Conservation (phyloP, 2,797 vertebrate genomes). For the Eupleurogrammus muticus region DNA sequence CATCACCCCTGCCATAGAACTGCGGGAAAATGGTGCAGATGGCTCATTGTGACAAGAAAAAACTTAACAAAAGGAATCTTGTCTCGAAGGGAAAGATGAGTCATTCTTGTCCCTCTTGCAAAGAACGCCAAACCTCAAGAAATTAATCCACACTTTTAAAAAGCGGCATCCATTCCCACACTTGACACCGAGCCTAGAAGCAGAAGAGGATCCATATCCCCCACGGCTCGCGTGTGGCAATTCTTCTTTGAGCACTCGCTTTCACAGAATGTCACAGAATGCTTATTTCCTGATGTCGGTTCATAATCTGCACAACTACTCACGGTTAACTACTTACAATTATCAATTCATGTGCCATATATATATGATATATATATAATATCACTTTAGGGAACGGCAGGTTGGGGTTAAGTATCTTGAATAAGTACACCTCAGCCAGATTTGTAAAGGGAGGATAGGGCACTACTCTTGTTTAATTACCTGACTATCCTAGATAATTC, state of each 20-base stretch:
- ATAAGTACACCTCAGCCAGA: slow-evolving; percentile 1
- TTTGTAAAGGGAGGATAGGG: slow-evolving; percentile 14
- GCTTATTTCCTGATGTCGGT: slow-evolving; percentile 25
- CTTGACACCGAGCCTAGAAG: slow-evolving; percentile 32
- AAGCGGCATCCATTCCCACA: slow-evolving; percentile 36
- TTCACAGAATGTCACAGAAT: slow-evolving; percentile 16
- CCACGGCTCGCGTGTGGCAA: slow-evolving; percentile 14
- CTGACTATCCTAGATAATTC: slow-evolving; percentile 16
- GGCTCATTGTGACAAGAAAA: slow-evolving; percentile 39
- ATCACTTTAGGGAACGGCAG: background rate
- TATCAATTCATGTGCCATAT: too few relatives aligned
- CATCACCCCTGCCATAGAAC: slow-evolving; percentile 49
- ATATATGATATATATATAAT: too few relatives aligned
- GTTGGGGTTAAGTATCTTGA: slow-evolving; percentile 8
- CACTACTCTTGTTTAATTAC: slow-evolving; percentile 42
- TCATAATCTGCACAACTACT: slow-evolving; percentile 19
- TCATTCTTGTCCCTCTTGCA: slow-evolving; percentile 14
- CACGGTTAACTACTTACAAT: too few relatives aligned
- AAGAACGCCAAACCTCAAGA: slow-evolving; percentile 15
- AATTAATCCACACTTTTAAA: slow-evolving; percentile 41
- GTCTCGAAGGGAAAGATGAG: slow-evolving; percentile 48
- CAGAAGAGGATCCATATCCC: slow-evolving; percentile 26
- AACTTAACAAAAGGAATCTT: slow-evolving; percentile 34
- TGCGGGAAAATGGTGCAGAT: slow-evolving; percentile 23
- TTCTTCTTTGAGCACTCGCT: slow-evolving; percentile 40